Conservation (phyloP, 2,113 vertebrate species). For the Bufo bufo region DNA sequence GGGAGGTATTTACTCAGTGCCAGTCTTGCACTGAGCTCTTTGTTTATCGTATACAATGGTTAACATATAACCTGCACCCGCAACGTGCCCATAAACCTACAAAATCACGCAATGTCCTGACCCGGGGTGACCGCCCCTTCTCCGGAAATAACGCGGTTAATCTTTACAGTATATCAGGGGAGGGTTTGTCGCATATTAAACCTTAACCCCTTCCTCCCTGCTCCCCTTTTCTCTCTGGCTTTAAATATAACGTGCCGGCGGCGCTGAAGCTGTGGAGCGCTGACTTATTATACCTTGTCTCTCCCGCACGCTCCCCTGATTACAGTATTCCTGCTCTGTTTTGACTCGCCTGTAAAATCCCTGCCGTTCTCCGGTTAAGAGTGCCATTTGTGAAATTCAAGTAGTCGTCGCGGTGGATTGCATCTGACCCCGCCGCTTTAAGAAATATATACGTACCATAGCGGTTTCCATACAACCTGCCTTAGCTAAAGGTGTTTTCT, state of each 20-base stretch:
- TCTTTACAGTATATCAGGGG: constrained; percentile 47
- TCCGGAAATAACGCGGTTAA: constrained; percentile 50
- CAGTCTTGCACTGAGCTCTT: background rate
- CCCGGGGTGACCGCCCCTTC: background rate
- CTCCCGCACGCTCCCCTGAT: constrained; percentile 66
- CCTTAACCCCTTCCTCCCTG: background rate
- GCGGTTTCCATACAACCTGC: background rate
- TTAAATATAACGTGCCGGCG: background rate
- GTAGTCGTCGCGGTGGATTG: background rate
- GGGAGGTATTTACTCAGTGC: background rate
- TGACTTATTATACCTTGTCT: constrained; percentile 37
- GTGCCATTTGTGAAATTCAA: background rate
- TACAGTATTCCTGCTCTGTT: constrained; percentile 84
- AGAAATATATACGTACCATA: background rate
- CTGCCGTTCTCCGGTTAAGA: constrained; percentile 71
- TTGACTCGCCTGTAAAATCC: constrained; percentile 83
- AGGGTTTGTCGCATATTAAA: constrained; percentile 36
- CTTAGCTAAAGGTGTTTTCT: too few relatives aligned
- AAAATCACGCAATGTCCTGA: constrained; percentile 45
- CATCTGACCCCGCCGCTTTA: background rate
- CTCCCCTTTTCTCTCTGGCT: background rate
- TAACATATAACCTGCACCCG: constrained; percentile 43
- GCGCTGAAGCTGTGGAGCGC: background rate
- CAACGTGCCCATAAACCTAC: constrained; percentile 38
- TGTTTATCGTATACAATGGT: constrained; percentile 55